A percentile compares a stretch with the other conserved stretches of the same genome.
Conservation (phyloP, 2,797 vertebrate species). For the Clarias pachynema region DNA sequence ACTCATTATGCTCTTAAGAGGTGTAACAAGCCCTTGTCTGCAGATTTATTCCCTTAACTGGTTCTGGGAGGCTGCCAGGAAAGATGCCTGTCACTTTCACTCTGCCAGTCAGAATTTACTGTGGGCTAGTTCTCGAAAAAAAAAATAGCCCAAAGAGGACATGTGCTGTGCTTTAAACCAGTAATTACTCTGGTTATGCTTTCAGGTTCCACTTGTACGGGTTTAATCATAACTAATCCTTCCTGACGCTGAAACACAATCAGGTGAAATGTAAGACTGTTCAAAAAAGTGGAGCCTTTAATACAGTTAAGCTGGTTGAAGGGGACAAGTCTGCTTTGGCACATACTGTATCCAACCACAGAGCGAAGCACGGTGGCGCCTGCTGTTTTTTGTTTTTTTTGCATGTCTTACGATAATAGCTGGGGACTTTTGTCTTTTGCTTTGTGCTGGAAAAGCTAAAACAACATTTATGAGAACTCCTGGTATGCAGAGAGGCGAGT, state of each 20-base stretch:
- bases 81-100: constrained; percentile 45
- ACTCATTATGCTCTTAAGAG: constrained; percentile 71
- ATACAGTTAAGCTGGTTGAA: constrained; percentile 3
- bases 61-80: constrained; percentile 49
- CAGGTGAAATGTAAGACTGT: constrained; percentile 9
- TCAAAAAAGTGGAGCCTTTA: constrained; percentile 7
- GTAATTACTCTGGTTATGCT: constrained; percentile 21
- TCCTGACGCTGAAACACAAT: constrained; percentile 20
- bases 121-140: neutral
- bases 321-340: constrained; percentile 29
- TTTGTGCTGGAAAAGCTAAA: constrained; percentile 20
- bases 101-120: constrained; percentile 24
- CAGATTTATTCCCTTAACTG: constrained; percentile 50
- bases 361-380: constrained; percentile 32
- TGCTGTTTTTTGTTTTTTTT: constrained; percentile 40
- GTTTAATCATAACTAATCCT: constrained; percentile 22
- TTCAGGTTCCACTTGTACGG: constrained; percentile 1
- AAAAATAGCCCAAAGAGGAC: constrained; percentile 6
- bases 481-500: constrained; percentile 47
- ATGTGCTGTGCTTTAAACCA: constrained; percentile 18
- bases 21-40: constrained; percentile 64
- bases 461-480: constrained; percentile 32
- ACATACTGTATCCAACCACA: constrained; percentile 17
- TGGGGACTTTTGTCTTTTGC: constrained; percentile 14
- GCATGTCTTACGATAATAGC: constrained; percentile 28